Evolutionary conservation across 1,140 invertebrate genomes (phyloP).

Genomic region (Aphelinus atriplicis): DNA sequence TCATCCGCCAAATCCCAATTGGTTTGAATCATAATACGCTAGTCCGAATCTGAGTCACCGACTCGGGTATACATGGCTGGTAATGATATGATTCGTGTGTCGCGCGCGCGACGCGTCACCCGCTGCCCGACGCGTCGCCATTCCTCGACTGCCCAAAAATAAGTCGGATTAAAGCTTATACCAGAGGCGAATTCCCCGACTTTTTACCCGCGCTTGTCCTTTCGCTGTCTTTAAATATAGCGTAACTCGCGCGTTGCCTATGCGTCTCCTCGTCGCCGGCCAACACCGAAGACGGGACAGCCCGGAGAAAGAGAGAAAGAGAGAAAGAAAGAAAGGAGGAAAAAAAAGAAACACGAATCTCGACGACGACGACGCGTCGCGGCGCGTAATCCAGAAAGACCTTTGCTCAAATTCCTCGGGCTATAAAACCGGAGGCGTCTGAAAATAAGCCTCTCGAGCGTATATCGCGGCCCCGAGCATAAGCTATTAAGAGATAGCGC

Average conservation of each 20-base stretch:
- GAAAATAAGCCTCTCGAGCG: conserved; percentile 25
- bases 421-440: conserved; percentile 21
- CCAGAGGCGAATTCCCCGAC: not conserved
- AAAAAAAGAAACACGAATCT: conserved; percentile 11
- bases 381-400: conserved; percentile 16
- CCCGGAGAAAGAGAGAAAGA: not conserved
- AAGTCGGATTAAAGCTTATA: no score
- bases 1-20: no score
- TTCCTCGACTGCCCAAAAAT: no score
- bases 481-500: conserved; percentile 21
- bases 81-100: no score
- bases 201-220: not conserved
- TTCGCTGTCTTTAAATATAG: conserved; percentile 29
- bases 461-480: not conserved
- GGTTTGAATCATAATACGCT: no score
- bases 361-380: not conserved
- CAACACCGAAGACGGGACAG: not conserved
- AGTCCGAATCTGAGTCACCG: no score
- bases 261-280: not conserved
- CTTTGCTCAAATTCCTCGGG: conserved; percentile 18
- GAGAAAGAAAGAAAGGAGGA: not conserved
- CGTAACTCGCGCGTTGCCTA: conserved; percentile 16
- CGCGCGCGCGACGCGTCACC: no score
- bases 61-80: no score
- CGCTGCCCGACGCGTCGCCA: no score